Percentiles rank a stretch among this genome's conserved stretches.
Evolutionary conservation across 2,113 vertebrate species (phyloP).

Genomic region (Anser brachyrhynchus): DNA sequence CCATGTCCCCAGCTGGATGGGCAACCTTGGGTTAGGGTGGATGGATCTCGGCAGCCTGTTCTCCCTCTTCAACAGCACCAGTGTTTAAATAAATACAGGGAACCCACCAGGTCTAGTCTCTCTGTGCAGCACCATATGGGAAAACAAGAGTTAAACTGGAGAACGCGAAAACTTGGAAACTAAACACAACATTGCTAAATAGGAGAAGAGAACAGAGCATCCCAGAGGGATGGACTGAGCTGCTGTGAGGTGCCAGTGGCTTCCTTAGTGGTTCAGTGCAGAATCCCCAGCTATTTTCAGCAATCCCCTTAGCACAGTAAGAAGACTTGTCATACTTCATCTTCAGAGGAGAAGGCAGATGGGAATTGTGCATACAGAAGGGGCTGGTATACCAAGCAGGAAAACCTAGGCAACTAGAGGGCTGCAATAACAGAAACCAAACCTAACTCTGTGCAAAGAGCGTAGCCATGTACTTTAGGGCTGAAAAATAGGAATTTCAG

Average conservation of each 20-base stretch:
- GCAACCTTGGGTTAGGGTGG: neutral
- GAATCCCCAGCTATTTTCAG: neutral
- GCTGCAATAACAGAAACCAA: neutral
- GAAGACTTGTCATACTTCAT: neutral
- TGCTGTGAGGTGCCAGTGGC: neutral
- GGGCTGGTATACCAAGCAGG: no score
- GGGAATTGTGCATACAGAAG: neutral
- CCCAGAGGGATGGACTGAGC: neutral
- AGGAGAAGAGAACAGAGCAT: neutral
- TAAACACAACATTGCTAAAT: neutral
- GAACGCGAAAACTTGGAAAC: neutral
- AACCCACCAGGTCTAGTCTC: neutral
- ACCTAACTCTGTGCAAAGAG: neutral
- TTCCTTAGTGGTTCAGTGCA: neutral
- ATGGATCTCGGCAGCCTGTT: neutral
- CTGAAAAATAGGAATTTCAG: neutral
- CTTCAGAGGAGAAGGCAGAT: neutral
- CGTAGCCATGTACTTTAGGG: neutral
- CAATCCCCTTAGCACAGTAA: neutral
- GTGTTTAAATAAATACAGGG: neutral
- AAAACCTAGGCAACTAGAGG: neutral
- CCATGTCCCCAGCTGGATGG: neutral
- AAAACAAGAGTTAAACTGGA: neutral
- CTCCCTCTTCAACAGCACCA: neutral
- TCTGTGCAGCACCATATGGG: neutral